A percentile compares a stretch with the other conserved stretches of the same genome.
Conservation (phyloP, 2,113 vertebrate genomes). For the Campylomormyrus numenius region DNA sequence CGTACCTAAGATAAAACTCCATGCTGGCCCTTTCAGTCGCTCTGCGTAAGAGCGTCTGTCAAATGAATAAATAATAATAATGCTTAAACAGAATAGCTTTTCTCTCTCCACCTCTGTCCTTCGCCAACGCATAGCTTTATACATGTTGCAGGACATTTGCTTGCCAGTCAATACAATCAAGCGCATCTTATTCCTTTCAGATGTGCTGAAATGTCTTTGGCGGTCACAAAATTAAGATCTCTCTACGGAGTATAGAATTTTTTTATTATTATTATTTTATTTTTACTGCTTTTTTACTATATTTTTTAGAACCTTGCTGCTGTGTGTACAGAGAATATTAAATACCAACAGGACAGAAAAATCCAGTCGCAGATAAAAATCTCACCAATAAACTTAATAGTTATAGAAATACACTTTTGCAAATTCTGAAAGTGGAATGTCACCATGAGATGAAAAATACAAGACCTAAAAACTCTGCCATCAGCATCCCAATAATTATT, state of each 20-base stretch:
- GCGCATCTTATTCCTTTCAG: not conserved
- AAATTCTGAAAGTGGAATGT: not conserved
- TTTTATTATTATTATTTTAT: not conserved
- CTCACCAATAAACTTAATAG: not conserved
- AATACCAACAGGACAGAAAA: not conserved
- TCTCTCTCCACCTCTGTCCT: not conserved
- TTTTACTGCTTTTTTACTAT: not conserved
- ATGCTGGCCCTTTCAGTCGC: slow-evolving; percentile 3
- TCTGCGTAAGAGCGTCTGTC: slow-evolving; percentile 13
- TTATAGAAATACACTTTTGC: not conserved
- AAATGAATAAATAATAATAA: slow-evolving; percentile 6
- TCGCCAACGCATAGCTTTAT: not conserved
- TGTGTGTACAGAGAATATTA: not conserved
- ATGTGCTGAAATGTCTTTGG: not conserved
- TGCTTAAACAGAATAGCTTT: slow-evolving; percentile 6
- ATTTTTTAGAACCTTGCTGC: not conserved
- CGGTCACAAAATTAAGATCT: not conserved
- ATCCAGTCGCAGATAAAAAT: not conserved
- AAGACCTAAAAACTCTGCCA: not conserved
- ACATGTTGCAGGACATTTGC: not conserved
- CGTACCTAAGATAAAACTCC: not conserved
- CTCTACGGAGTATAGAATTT: not conserved
- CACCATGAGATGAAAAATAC: not conserved
- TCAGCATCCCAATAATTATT: not conserved
- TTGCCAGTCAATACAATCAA: not conserved